Evolutionary conservation across 1,140 invertebrate species (phyloP).

Genomic region (Agraylea sexmaculata): DNA sequence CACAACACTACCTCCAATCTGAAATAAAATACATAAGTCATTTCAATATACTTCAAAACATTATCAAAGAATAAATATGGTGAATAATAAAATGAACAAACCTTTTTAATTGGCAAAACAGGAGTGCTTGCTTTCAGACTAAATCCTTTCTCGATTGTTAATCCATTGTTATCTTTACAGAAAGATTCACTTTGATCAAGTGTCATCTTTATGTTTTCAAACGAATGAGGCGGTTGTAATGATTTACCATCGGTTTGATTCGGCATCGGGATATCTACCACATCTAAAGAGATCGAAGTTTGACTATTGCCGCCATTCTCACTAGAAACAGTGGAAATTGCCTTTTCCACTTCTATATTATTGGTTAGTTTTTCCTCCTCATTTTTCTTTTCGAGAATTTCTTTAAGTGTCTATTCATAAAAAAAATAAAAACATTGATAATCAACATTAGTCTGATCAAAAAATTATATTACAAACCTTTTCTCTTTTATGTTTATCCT

Average conservation of each 20-base stretch:
- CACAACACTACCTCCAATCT: conserved; percentile 29
- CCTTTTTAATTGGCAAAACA: conserved; percentile 16
- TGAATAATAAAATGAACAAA: conserved; percentile 1
- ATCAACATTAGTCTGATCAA: background rate
- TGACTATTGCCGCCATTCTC: conserved; percentile 27
- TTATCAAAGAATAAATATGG: background rate
- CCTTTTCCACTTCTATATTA: conserved; percentile 32
- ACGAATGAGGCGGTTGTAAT: conserved; percentile 22
- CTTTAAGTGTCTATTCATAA: conserved; percentile 45
- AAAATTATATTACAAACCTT: conserved; percentile 36
- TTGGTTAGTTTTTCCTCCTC: conserved; percentile 34
- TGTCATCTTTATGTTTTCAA: conserved; percentile 26
- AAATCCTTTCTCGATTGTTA: conserved; percentile 18
- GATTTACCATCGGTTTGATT: conserved; percentile 16
- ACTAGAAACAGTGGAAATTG: conserved; percentile 23
- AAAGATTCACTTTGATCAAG: conserved; percentile 19
- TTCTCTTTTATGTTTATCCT: conserved; percentile 68
- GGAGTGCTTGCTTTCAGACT: conserved; percentile 22
- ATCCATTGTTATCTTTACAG: conserved; percentile 17
- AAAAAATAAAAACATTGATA: background rate
- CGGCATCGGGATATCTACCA: conserved; percentile 52
- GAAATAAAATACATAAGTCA: conserved; percentile 21
- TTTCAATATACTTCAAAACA: background rate
- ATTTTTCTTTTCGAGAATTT: conserved; percentile 47
- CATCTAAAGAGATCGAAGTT: conserved; percentile 28